A percentile compares a stretch with the other conserved stretches of the same genome.
These are phyloP conservation scores for Hemaris fuciformis DNA, from an alignment of 2,888 invertebrate species.

Conservation along the genomic window DNA sequence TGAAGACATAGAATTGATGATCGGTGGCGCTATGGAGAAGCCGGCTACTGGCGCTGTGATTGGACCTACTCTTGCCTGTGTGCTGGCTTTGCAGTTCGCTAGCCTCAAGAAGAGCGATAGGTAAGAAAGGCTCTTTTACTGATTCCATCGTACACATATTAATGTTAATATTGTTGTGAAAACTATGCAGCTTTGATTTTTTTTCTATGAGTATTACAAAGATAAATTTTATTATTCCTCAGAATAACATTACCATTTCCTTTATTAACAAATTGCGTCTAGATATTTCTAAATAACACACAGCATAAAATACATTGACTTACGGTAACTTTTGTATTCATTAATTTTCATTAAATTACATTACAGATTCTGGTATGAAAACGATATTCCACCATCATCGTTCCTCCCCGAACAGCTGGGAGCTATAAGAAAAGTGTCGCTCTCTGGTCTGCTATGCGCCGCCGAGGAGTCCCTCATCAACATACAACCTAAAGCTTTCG, in stretches of 20 bases:
- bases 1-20: conserved; percentile 91
- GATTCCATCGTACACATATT: too few relatives aligned
- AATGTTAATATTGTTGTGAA: too few relatives aligned
- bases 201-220: too few relatives aligned
- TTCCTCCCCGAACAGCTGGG: conserved; percentile 88
- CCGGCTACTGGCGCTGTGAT: conserved; percentile 90
- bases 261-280: too few relatives aligned
- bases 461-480: conserved; percentile 85
- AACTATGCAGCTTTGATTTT: too few relatives aligned
- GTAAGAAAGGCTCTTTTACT: conserved; percentile 47
- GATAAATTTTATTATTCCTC: too few relatives aligned
- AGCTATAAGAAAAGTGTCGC: conserved; percentile 89
- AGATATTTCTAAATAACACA: too few relatives aligned
- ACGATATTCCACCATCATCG: conserved; percentile 94
- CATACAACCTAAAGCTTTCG: conserved; percentile 93
- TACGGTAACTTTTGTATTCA: too few relatives aligned
- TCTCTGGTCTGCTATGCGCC: conserved; percentile 90
- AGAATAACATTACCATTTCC: too few relatives aligned
- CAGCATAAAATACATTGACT: too few relatives aligned
- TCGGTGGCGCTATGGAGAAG: conserved; percentile 91
- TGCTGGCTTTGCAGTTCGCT: conserved; percentile 91
- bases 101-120: conserved; percentile 91
- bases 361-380: conserved; percentile 95
- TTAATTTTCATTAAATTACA: too few relatives aligned
- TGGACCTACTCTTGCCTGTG: conserved; percentile 94